A percentile compares a stretch with the other conserved stretches of the same genome.
Conservation (phyloP, 2,797 vertebrate genomes). For the Leuciscus waleckii region DNA sequence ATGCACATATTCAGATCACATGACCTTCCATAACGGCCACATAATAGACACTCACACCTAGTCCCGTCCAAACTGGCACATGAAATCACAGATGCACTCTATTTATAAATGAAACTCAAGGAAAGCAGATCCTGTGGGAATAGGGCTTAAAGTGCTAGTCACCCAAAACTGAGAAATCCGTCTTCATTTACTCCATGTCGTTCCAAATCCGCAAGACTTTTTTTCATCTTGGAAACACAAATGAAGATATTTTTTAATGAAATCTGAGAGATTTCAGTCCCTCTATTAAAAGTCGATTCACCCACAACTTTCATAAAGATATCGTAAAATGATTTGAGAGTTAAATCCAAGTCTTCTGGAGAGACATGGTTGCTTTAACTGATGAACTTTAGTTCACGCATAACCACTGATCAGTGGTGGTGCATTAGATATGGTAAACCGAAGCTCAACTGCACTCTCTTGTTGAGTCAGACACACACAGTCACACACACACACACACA, state of each 20-base stretch:
- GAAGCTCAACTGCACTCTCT: no score
- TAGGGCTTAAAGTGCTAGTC: neutral
- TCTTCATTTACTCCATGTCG: neutral
- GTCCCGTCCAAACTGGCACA: neutral
- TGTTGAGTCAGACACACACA: neutral
- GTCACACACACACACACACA: no score
- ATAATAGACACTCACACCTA: neutral
- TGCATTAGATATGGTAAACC: no score
- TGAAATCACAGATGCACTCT: neutral
- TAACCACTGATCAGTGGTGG: neutral
- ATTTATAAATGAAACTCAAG: conserved; percentile 1
- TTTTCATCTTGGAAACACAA: neutral
- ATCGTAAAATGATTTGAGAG: no score
- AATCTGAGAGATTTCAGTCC: no score
- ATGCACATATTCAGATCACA: neutral
- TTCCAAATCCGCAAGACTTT: neutral
- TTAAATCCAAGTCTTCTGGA: neutral
- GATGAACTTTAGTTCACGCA: no score
- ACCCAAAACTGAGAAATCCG: neutral
- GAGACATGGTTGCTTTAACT: neutral
- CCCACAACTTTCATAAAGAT: no score
- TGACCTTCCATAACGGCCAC: neutral
- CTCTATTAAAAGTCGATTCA: no score
- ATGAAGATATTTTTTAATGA: no score
- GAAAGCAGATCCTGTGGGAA: neutral